Percentiles rank a stretch among this genome's conserved stretches.
phyloP scores from a whole-genome alignment of 2,113 vertebrate species.

The Anolis sagrei region DNA sequence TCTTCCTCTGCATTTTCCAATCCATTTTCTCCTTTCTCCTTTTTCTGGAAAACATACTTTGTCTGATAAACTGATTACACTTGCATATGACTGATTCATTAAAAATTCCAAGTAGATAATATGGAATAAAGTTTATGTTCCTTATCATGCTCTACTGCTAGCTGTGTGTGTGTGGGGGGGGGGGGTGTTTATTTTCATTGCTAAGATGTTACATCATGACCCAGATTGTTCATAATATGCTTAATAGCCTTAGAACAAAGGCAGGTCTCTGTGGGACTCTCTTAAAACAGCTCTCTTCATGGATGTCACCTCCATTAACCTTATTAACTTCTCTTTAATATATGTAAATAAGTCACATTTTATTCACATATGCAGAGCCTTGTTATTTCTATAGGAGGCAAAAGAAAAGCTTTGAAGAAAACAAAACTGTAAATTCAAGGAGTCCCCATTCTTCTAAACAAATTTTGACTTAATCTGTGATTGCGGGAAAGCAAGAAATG shows the following conservation, averaged over 20 bases:
- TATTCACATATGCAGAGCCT: conserved; percentile 20
- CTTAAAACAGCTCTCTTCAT: conserved; percentile 2
- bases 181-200: neutral
- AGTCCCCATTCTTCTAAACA: neutral
- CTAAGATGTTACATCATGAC: neutral
- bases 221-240: conserved; percentile 12
- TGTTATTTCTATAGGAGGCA: conserved; percentile 5
- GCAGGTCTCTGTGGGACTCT: neutral
- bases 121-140: neutral
- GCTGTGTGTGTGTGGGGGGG: neutral
- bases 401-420: neutral
- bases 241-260: neutral
- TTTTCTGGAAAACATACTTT: too few relatives aligned
- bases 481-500: neutral
- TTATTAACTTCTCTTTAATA: conserved; percentile 14
- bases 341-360: conserved; percentile 6
- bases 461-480: neutral
- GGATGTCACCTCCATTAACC: conserved; percentile 24
- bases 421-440: neutral
- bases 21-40: too few relatives aligned
- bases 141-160: neutral
- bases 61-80: too few relatives aligned
- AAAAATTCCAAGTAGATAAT: too few relatives aligned
- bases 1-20: too few relatives aligned
- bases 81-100: too few relatives aligned